Base-by-base conservation (phyloP, 2,888 invertebrate species). In the Phanerotoma sp. region DNA sequence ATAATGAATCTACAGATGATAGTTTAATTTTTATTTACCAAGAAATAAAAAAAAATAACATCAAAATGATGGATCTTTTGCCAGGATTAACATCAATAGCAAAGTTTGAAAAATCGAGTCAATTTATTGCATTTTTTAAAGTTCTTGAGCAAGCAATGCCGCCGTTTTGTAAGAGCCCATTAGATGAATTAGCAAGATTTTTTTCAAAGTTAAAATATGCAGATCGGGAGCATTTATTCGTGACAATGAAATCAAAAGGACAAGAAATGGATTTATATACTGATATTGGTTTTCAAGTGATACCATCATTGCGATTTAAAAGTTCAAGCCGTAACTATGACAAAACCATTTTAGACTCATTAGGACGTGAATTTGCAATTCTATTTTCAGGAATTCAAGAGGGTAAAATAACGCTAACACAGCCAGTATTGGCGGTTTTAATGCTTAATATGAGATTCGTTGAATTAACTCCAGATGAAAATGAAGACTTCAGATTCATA, bases 51-150 rank as follows among this genome's bases (percentile, higher is more conserved):
- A 58, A 60, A 18, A 58, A 62, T 16, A 61, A 63, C 35, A 57
- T 69, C 30, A 60, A 62, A 52, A 62, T 62, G 18, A 60, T 65
- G 62, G 64, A 66, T 40, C 56, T 66, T 10, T 13, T 65, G 33
- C 57, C 58, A 4, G 45, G 54, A 16, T 13, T 63, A 2, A 56
- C 54, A n/a, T n/a, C 37, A n/a, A 57, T 65, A 20, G 50, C 51
- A 1, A 60, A 51, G 20, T 21, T 49, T 2, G 41, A 35, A 33
- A 38, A 40, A 30, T 38, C 51, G 7, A 48, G 33, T 21, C 66
- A 65, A 37, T 42, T 62, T 13, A 32, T 57, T 4, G 52, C 53
- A 9, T 32, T 66, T 3, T 48, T 66, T 28, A 56, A 46, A 15
- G 44, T 28, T 9, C 49, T 66, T 7, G 38, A 46, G 11, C 21